Percentiles rank a stretch among this genome's conserved stretches.
These are phyloP conservation scores for Podarcis siculus DNA, from an alignment of 2,797 vertebrate genomes.

Conservation along the genomic window DNA sequence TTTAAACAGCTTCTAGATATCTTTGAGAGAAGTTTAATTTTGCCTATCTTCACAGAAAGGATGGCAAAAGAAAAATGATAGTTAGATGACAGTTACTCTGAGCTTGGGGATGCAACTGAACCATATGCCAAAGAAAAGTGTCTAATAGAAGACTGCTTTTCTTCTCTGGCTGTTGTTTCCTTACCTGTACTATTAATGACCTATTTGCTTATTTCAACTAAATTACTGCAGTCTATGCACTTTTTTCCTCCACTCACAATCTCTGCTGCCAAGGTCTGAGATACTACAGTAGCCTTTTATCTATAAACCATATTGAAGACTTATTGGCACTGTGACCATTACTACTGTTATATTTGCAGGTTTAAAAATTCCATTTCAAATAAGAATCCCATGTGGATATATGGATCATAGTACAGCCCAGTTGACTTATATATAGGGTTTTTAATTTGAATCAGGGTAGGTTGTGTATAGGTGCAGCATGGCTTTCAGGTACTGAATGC, in stretches of 20 bases:
- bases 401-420: neutral
- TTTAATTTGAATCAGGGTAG: neutral
- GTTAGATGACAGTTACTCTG: neutral
- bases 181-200: neutral
- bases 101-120: neutral
- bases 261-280: accelerated
- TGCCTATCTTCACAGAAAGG: neutral
- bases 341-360: conserved; percentile 20
- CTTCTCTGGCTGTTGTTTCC: neutral
- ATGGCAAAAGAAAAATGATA: neutral
- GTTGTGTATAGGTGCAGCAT: neutral
- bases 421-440: neutral
- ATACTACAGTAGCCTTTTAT: neutral
- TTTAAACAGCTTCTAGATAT: conserved; percentile 6
- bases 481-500: neutral
- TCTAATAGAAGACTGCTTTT: neutral
- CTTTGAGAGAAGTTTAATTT: neutral
- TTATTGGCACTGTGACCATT: neutral
- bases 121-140: neutral
- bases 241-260: neutral
- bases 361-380: conserved; percentile 9
- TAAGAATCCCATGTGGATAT: neutral
- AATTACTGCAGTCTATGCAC: neutral
- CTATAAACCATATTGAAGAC: neutral
- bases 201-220: neutral